These are phyloP conservation scores for Danionella cerebrum DNA, from an alignment of 2,113 vertebrate species.

Conservation along the genomic window DNA sequence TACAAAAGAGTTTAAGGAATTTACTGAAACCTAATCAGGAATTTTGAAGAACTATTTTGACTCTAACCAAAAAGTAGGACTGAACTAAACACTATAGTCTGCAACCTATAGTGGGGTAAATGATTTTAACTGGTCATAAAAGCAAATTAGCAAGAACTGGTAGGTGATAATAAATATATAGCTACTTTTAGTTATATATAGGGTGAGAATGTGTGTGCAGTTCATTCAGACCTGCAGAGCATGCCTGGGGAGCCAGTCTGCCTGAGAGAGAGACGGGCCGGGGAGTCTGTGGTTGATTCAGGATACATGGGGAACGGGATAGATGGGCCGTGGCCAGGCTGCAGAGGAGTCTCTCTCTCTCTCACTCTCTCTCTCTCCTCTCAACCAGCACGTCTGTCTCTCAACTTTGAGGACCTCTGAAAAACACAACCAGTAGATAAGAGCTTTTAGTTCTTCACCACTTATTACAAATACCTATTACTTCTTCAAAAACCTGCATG, in stretches of 20 bases:
- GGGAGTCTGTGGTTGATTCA: constrained; percentile 97
- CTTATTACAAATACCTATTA: too few relatives aligned
- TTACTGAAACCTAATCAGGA: too few relatives aligned
- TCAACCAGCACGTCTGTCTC: constrained; percentile 36
- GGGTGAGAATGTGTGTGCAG: neutral
- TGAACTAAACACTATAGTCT: too few relatives aligned
- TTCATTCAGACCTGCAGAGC: constrained; percentile 88
- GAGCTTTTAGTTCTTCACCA: neutral
- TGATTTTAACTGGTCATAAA: too few relatives aligned
- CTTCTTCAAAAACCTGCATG: too few relatives aligned
- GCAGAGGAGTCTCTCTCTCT: constrained; percentile 46
- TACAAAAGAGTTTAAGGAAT: too few relatives aligned
- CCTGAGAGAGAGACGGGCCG: constrained; percentile 89
- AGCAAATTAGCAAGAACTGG: too few relatives aligned
- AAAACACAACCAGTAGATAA: neutral
- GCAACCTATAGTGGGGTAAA: too few relatives aligned
- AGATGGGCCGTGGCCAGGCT: constrained; percentile 55
- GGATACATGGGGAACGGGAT: constrained; percentile 91
- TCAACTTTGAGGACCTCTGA: constrained; percentile 49
- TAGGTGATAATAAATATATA: too few relatives aligned
- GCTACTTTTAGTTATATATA: too few relatives aligned
- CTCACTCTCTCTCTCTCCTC: constrained; percentile 43
- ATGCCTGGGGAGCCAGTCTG: constrained; percentile 96
- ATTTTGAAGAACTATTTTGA: too few relatives aligned
- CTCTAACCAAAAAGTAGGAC: too few relatives aligned